These are phyloP conservation scores for Euthynnus affinis DNA, from an alignment of 2,797 vertebrate genomes.

Conservation along the genomic window DNA sequence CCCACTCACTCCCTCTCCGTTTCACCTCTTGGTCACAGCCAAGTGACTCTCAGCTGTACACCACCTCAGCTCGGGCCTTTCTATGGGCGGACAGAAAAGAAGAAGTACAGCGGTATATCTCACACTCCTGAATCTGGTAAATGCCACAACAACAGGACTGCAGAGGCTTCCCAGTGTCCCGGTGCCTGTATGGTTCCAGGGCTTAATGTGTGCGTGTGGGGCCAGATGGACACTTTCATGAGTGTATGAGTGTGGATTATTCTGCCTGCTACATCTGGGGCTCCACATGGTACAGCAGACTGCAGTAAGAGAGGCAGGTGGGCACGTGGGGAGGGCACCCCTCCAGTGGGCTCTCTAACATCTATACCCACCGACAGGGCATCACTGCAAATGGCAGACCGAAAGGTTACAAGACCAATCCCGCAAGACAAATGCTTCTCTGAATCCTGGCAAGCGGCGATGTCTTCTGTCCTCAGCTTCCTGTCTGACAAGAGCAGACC, in stretches of 20 bases:
- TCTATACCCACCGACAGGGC: slow-evolving; percentile 76
- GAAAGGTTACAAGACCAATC: slow-evolving; percentile 82
- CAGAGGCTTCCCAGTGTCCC: slow-evolving; percentile 66
- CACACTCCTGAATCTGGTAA: slow-evolving; percentile 82
- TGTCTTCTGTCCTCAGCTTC: slow-evolving; percentile 10
- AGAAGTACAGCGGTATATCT: slow-evolving; percentile 48
- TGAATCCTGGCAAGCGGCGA: slow-evolving; percentile 30
- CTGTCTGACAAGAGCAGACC: slow-evolving; percentile 20
- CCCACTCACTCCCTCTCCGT: slow-evolving; percentile 49
- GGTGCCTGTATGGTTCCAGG: slow-evolving; percentile 80
- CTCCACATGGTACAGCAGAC: slow-evolving; percentile 94
- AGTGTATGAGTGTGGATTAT: slow-evolving; percentile 94
- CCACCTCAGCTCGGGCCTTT: slow-evolving; percentile 42
- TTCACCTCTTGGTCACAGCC: slow-evolving; percentile 71
- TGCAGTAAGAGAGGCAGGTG: slow-evolving; percentile 85
- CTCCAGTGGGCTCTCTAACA: slow-evolving; percentile 81
- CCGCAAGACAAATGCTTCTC: slow-evolving; percentile 48
- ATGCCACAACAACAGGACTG: slow-evolving; percentile 85
- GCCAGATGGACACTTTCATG: slow-evolving; percentile 96
- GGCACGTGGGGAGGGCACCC: slow-evolving; percentile 79
- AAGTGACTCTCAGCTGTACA: slow-evolving; percentile 57
- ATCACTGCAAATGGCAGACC: slow-evolving; percentile 74
- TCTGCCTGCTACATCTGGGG: slow-evolving; percentile 96
- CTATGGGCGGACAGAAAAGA: slow-evolving; percentile 32
- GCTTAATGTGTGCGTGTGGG: slow-evolving; percentile 87